Evolutionary conservation across 2,113 vertebrate species (phyloP), one percentile per base, ranked within the genome.

Genomic region (Actinemys pallida): DNA sequence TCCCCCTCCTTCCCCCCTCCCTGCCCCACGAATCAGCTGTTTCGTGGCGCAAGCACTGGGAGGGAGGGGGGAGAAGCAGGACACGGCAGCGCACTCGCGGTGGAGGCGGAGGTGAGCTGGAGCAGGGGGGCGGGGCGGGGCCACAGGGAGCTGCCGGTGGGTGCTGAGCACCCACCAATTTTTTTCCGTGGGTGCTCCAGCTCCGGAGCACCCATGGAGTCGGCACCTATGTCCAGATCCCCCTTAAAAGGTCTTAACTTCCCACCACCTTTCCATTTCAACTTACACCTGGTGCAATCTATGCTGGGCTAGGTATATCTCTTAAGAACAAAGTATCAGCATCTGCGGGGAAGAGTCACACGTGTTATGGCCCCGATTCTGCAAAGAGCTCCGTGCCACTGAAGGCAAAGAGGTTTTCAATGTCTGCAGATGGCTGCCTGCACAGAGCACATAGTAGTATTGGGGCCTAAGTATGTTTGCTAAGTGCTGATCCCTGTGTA

Each of bases 191-290:
- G 13, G 50, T 50, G 50, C 50, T 50, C 50, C 50, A 50, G 50
- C 50, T 13, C 50, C 13, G 13, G 50, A 50, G 50, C 50, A 50
- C 50, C 50, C 50, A 50, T 4, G 5, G 50, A 50, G 50, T 50
- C 13, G 1, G 50, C 14, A 13, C 50, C 50, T 50, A 27, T 27
- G 11, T 29, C 8, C 27, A 29, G 11, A 79, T 5, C 12, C 75
- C 22, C 95, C 75, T 69, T 56, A 78, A 75, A 83, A 49, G 85
- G 19, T 39, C 52, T 80, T 45, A 47, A 35, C 20, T 50, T 87
- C 75, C 24, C 47, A 93, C 80, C 91, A 29, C 14, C 29, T 88
- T 97, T 95, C 16, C n/a, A n/a, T 85, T 96, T 91, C 84, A 79
- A 2, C 31, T 62, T 27, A 29, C 86, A 59, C 1, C 10, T 4